A percentile compares a stretch with the other conserved stretches of the same genome.
phyloP scores from a whole-genome alignment of 2,113 vertebrate species.

The Recurvirostra avosetta region DNA sequence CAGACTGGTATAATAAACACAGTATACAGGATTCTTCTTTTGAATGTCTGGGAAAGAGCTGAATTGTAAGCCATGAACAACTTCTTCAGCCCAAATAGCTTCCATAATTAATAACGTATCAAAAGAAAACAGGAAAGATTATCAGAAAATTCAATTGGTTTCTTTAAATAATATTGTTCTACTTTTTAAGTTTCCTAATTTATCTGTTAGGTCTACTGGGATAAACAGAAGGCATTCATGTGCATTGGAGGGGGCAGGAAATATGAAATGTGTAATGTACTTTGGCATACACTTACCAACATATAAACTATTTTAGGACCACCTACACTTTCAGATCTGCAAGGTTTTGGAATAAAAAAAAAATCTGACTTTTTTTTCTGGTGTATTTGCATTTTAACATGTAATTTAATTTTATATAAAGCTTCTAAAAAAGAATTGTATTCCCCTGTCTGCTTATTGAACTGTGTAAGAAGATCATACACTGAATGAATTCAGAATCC shows the following conservation, averaged over 20 bases:
- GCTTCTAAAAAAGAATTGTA: neutral
- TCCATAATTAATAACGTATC: neutral
- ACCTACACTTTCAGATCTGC: slow-evolving; percentile 11
- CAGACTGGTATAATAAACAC: neutral
- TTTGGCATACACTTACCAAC: neutral
- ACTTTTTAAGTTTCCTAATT: neutral
- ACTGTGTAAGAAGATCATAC: neutral
- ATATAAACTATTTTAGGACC: neutral
- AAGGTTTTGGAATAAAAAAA: neutral
- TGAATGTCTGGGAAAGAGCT: neutral
- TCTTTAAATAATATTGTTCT: slow-evolving; percentile 2
- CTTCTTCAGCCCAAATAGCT: neutral
- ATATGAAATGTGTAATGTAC: neutral
- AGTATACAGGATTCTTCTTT: neutral
- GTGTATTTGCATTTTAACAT: neutral
- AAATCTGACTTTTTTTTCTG: neutral
- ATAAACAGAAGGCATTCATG: slow-evolving; percentile 31
- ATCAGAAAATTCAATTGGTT: neutral
- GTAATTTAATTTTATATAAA: neutral
- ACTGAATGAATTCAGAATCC: neutral
- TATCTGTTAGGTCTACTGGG: neutral
- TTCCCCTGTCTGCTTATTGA: neutral
- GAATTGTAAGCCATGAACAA: neutral
- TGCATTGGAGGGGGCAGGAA: slow-evolving; percentile 12
- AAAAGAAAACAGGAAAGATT: neutral